Conservation (phyloP, 2,113 vertebrate species). For the Danio rerio region GRCz12tu NC_133199.1:36981501-36982000, state of each 20-base stretch:
- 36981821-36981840: neutral
- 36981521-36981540: slow-evolving; percentile 31
- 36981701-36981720: slow-evolving; percentile 57
- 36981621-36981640: slow-evolving; percentile 53
- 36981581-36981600: slow-evolving; percentile 39
- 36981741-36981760: slow-evolving; percentile 47
- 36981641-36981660: slow-evolving; percentile 43
- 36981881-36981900: too few species aligned
- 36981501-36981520: slow-evolving; percentile 9
- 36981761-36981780: slow-evolving; percentile 42
- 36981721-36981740: slow-evolving; percentile 53
- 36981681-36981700: slow-evolving; percentile 45
- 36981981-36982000: too few species aligned
- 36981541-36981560: slow-evolving; percentile 39
- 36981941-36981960: too few species aligned
- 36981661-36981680: slow-evolving; percentile 61
- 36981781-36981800: slow-evolving; percentile 20
- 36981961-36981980: too few species aligned
- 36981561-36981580: slow-evolving; percentile 29
- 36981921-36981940: too few species aligned
- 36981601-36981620: slow-evolving; percentile 26
- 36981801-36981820: slow-evolving; percentile 17
- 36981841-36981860: neutral
- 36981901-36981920: too few species aligned
- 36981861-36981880: neutral